Percentiles rank a stretch among this genome's conserved stretches.
These are phyloP conservation scores for Meloidogyne hapla DNA, from an alignment of 1,140 invertebrate species.

Conservation along the genomic window DNA sequence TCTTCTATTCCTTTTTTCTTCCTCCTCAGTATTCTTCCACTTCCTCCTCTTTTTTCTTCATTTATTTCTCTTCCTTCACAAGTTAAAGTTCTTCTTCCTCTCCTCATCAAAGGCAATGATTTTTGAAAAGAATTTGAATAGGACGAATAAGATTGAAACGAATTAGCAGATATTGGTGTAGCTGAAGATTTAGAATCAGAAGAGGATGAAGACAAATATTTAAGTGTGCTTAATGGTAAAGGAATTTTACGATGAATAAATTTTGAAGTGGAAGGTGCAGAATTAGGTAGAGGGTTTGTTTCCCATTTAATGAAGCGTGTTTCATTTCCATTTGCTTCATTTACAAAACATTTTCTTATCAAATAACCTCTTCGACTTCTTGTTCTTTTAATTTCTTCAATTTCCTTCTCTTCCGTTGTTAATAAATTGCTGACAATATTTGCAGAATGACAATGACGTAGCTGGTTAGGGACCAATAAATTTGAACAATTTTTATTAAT, in stretches of 20 bases:
- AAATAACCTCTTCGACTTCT: not conserved
- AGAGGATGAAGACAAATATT: not conserved
- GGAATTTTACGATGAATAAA: not conserved
- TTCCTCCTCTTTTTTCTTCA: not conserved
- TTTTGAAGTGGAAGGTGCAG: not conserved
- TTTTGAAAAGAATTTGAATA: not conserved
- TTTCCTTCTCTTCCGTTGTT: not conserved
- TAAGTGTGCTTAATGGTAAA: not conserved
- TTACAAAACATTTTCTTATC: not conserved
- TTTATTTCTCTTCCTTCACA: not conserved
- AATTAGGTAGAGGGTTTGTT: not conserved
- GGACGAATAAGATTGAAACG: not conserved
- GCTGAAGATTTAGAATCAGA: not conserved
- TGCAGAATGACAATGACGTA: not conserved
- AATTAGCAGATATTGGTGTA: not conserved
- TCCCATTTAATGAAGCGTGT: not conserved
- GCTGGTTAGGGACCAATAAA: not conserved
- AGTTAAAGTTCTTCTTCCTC: not conserved
- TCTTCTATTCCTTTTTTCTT: slow-evolving; percentile 4
- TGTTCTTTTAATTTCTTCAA: not conserved
- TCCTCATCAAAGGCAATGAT: not conserved
- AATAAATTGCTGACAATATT: not conserved
- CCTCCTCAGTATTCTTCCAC: not conserved
- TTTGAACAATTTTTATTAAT: not conserved
- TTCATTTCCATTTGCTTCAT: not conserved